Conservation (phyloP, 1,140 invertebrate genomes). For the Drosophila murphyi region DNA sequence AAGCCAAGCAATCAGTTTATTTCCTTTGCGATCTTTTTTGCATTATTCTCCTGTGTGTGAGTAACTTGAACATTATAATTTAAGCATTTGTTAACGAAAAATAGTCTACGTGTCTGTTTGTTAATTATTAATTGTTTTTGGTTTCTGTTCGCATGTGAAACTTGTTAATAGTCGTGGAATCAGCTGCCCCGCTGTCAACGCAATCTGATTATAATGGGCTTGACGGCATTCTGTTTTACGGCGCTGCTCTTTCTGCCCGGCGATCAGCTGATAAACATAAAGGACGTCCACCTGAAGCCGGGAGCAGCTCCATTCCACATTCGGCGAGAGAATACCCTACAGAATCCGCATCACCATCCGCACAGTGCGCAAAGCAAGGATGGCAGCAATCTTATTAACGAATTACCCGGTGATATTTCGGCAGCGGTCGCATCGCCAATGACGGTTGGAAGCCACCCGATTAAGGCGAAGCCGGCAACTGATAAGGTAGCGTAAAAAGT, state of each 20-base stretch:
- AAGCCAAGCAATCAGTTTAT: no score
- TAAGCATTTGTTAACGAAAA: not conserved
- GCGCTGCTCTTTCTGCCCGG: slow-evolving; percentile 70
- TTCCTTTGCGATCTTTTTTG: no score
- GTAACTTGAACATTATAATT: not conserved
- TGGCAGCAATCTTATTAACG: slow-evolving; percentile 17
- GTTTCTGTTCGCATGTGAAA: slow-evolving; percentile 32
- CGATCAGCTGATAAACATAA: slow-evolving; percentile 60
- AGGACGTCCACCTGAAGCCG: slow-evolving; percentile 33
- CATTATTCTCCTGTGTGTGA: not conserved
- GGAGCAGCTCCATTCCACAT: slow-evolving; percentile 53
- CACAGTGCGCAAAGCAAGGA: slow-evolving; percentile 14
- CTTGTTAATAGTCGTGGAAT: slow-evolving; percentile 90
- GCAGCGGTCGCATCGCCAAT: slow-evolving; percentile 24
- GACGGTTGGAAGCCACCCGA: slow-evolving; percentile 23
- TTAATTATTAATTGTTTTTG: slow-evolving; percentile 6
- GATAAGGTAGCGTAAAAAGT: slow-evolving; percentile 56
- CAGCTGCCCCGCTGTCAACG: slow-evolving; percentile 93
- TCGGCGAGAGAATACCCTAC: slow-evolving; percentile 25
- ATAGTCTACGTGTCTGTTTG: not conserved
- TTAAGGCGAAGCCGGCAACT: slow-evolving; percentile 14
- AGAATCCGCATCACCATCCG: slow-evolving; percentile 60
- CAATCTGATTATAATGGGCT: slow-evolving; percentile 88
- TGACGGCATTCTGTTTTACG: slow-evolving; percentile 65
- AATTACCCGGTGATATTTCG: slow-evolving; percentile 9